Conservation (phyloP, 2,113 vertebrate species). For the Hypomesus transpacificus region DNA sequence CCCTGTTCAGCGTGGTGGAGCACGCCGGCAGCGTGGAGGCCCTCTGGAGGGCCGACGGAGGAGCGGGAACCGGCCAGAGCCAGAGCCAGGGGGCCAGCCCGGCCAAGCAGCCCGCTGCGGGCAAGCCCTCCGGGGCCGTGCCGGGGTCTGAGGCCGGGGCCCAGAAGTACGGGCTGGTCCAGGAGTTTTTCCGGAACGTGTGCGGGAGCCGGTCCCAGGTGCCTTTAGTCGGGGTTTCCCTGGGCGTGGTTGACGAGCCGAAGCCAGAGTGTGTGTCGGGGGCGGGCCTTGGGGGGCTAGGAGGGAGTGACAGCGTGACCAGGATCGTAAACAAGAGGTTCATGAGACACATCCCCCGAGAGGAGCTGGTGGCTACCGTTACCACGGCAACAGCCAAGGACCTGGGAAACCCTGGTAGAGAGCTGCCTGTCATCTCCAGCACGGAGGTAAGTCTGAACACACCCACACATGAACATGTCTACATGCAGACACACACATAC, state of each 20-base stretch:
- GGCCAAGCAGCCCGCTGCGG: conserved; percentile 60
- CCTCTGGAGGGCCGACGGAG: conserved; percentile 80
- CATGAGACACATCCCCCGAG: conserved; percentile 76
- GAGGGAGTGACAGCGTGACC: conserved; percentile 74
- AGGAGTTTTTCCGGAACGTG: conserved; percentile 89
- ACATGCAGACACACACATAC: background rate
- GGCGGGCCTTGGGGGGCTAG: conserved; percentile 43
- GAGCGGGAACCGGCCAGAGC: conserved; percentile 28
- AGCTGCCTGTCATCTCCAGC: background rate
- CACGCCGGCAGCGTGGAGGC: conserved; percentile 88
- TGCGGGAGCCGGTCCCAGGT: conserved; percentile 74
- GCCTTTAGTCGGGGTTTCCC: conserved; percentile 33
- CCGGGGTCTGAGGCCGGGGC: conserved; percentile 66
- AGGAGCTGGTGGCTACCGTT: conserved; percentile 72
- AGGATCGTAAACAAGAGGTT: conserved; percentile 86
- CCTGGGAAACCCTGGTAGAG: conserved; percentile 34
- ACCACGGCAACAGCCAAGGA: conserved; percentile 68
- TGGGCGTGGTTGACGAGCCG: conserved; percentile 68
- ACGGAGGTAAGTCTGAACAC: conserved; percentile 40
- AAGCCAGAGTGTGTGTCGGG: conserved; percentile 67
- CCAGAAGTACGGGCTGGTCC: conserved; percentile 83
- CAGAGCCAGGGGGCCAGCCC: conserved; percentile 55
- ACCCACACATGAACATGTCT: background rate
- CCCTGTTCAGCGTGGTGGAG: conserved; percentile 95
- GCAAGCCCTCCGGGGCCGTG: conserved; percentile 60